Percentiles rank a stretch among this genome's conserved stretches.
These are phyloP conservation scores for Drosophila nannoptera DNA, from an alignment of 1,140 invertebrate species.

Conservation along the genomic window DNA sequence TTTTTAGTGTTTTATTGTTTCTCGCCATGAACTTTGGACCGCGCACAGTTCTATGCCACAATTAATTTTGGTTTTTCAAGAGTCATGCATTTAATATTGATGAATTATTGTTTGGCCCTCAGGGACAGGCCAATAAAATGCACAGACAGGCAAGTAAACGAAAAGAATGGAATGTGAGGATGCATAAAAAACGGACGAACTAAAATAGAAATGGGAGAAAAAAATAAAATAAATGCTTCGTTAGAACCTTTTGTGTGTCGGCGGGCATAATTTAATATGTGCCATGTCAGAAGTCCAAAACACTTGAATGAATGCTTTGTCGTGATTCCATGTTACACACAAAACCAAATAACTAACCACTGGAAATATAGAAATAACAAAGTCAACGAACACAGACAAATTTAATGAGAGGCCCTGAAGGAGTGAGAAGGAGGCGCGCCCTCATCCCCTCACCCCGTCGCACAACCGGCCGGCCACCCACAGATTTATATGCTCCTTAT, in stretches of 20 bases:
- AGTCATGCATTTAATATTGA: constrained; percentile 44
- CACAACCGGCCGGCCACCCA: neutral
- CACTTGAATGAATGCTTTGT: constrained; percentile 66
- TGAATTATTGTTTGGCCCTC: constrained; percentile 33
- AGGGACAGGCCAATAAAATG: constrained; percentile 18
- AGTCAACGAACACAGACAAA: constrained; percentile 52
- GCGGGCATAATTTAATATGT: constrained; percentile 69
- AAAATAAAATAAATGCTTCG: constrained; percentile 69
- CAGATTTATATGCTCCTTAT: neutral
- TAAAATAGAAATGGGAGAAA: constrained; percentile 6
- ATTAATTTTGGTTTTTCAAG: constrained; percentile 29
- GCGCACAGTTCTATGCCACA: constrained; percentile 9
- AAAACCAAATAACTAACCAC: constrained; percentile 61
- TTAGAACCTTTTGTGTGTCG: constrained; percentile 66
- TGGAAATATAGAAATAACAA: constrained; percentile 45
- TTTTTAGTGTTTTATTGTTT: constrained; percentile 6
- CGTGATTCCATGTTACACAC: constrained; percentile 63
- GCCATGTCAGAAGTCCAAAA: constrained; percentile 54
- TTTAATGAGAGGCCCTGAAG: constrained; percentile 58
- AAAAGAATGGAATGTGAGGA: neutral
- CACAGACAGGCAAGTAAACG: neutral
- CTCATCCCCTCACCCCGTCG: too few species aligned
- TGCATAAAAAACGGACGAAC: neutral
- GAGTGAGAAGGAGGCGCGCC: constrained; percentile 3
- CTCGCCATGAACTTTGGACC: neutral